Evolutionary conservation across 2,797 vertebrate genomes (phyloP).

Genomic region (Fistularia tabacaria): DNA sequence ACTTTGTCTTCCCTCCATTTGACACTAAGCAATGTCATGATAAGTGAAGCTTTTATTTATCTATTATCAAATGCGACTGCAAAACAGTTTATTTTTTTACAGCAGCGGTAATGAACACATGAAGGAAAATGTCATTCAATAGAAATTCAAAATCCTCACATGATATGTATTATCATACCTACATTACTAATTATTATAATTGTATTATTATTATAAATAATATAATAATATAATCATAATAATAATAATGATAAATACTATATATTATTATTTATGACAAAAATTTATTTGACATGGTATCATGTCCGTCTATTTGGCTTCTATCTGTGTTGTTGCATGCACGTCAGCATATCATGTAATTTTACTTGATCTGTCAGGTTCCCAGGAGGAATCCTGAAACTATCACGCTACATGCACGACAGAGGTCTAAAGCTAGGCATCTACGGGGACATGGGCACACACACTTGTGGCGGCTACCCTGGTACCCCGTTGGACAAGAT

Average conservation of each 20-base stretch:
- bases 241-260: no score
- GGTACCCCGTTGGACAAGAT: constrained; percentile 83
- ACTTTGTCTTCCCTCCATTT: no score
- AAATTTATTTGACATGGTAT: no score
- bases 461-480: constrained; percentile 86
- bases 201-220: no score
- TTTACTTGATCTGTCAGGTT: constrained; percentile 66
- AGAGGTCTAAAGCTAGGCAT: constrained; percentile 91
- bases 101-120: no score
- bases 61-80: not conserved
- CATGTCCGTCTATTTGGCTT: not conserved
- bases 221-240: no score
- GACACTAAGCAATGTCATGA: not conserved
- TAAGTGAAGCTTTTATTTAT: not conserved
- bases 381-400: constrained; percentile 81
- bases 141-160: no score
- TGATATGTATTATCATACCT: no score
- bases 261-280: no score
- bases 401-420: constrained; percentile 86
- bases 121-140: no score
- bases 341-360: not conserved
- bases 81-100: not conserved
- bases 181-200: no score
- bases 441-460: constrained; percentile 85
- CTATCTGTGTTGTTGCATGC: not conserved